A percentile compares a stretch with the other conserved stretches of the same genome.
Conservation (phyloP, 2,888 invertebrate genomes). For the Nomada fabriciana region DNA sequence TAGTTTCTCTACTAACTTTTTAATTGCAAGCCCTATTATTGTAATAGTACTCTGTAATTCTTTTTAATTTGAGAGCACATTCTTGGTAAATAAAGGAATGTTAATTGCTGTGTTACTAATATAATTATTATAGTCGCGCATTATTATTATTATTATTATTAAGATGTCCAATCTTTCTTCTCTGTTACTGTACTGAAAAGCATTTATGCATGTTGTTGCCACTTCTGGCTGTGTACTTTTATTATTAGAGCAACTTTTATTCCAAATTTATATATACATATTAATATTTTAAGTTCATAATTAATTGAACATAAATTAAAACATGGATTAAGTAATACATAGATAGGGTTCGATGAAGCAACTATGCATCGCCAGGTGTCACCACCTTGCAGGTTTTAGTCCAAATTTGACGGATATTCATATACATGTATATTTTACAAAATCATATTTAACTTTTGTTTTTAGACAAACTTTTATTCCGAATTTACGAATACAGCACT, state of each 20-base stretch:
- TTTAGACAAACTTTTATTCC: background rate
- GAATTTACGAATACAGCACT: background rate
- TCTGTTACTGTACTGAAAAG: background rate
- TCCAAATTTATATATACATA: background rate
- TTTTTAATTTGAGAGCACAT: background rate
- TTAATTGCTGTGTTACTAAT: background rate
- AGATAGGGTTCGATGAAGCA: slow-evolving; percentile 5
- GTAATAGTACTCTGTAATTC: background rate
- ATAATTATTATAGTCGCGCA: background rate
- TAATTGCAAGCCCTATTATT: background rate
- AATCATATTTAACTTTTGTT: slow-evolving; percentile 23
- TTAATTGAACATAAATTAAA: background rate
- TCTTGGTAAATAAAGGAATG: background rate
- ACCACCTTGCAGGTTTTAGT: slow-evolving; percentile 3
- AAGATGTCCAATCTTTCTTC: background rate
- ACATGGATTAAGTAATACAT: background rate
- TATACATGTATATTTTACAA: background rate
- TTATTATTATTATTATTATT: background rate
- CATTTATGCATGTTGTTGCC: background rate
- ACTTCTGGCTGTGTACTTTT: background rate
- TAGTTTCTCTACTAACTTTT: background rate
- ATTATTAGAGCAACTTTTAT: background rate
- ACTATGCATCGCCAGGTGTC: slow-evolving; percentile 8
- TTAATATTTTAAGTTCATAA: background rate
- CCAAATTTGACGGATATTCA: background rate